Evolutionary conservation across 2,888 invertebrate genomes (phyloP).

Genomic region (Anodontia alba): DNA sequence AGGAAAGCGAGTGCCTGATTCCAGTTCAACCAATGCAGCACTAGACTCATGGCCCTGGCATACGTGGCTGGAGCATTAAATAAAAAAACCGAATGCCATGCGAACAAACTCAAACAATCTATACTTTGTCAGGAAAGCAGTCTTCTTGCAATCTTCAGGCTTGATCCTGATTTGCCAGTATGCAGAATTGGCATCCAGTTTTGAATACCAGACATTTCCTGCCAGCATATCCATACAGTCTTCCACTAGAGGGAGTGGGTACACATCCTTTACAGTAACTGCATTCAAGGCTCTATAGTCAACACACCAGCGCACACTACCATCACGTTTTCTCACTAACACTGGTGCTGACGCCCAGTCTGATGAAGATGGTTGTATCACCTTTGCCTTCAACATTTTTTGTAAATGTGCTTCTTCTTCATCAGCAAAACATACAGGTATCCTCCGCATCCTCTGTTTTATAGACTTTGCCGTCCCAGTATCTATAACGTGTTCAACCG

Average conservation of each 20-base stretch:
- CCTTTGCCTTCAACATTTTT: neutral
- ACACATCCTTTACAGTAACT: neutral
- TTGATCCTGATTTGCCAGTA: neutral
- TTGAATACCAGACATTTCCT: neutral
- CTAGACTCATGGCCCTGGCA: neutral
- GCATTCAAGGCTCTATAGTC: neutral
- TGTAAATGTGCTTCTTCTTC: neutral
- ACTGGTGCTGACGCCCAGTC: constrained; percentile 3
- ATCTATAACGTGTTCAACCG: neutral
- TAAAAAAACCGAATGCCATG: neutral
- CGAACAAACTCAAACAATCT: neutral
- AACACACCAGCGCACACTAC: neutral
- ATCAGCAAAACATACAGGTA: neutral
- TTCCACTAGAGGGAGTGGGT: neutral
- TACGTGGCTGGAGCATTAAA: too few species aligned
- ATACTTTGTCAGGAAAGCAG: constrained; percentile 4
- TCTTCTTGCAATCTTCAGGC: neutral
- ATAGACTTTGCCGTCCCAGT: neutral
- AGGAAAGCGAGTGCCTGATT: neutral
- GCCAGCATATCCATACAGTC: neutral
- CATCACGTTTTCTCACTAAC: neutral
- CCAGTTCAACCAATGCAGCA: neutral
- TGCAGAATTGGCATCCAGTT: neutral
- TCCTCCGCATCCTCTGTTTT: neutral
- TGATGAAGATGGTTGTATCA: neutral